Evolutionary conservation across 2,888 invertebrate species (phyloP).

Genomic region (Tenthredo distinguenda): DNA sequence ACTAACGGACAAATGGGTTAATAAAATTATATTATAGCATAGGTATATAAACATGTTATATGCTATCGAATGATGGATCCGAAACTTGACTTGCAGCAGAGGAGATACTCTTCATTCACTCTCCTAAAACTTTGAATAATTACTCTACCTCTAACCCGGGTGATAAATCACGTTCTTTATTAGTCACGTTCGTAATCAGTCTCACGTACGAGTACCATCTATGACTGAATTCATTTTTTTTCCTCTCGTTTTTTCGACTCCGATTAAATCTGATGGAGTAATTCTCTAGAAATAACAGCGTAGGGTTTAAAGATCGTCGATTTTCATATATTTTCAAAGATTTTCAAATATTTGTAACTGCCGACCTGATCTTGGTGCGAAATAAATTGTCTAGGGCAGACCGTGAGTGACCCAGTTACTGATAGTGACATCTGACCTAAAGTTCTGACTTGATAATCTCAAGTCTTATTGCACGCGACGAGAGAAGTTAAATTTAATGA

Average conservation of each 20-base stretch:
- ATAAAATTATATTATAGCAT: conserved; percentile 6
- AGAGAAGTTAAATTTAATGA: conserved; percentile 48
- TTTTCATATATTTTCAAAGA: background rate
- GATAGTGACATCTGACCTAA: conserved; percentile 13
- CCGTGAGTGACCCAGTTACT: background rate
- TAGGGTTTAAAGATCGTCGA: background rate
- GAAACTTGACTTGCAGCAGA: background rate
- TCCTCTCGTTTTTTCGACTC: background rate
- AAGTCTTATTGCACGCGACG: conserved; percentile 18
- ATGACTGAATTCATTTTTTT: background rate
- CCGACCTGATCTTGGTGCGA: background rate
- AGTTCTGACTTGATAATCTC: conserved; percentile 21
- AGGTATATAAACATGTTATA: conserved; percentile 12
- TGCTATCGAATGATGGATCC: conserved; percentile 13
- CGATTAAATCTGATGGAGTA: background rate
- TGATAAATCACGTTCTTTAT: conserved; percentile 14
- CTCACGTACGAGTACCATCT: background rate
- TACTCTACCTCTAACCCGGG: background rate
- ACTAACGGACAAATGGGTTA: background rate
- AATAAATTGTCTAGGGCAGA: background rate
- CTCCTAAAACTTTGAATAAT: conserved; percentile 13
- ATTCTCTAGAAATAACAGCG: background rate
- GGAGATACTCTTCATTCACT: background rate
- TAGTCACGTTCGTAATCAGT: conserved; percentile 11
- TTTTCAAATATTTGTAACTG: background rate